phyloP scores from a whole-genome alignment of 1,140 invertebrate species.

The Galendromus occidentalis region DNA sequence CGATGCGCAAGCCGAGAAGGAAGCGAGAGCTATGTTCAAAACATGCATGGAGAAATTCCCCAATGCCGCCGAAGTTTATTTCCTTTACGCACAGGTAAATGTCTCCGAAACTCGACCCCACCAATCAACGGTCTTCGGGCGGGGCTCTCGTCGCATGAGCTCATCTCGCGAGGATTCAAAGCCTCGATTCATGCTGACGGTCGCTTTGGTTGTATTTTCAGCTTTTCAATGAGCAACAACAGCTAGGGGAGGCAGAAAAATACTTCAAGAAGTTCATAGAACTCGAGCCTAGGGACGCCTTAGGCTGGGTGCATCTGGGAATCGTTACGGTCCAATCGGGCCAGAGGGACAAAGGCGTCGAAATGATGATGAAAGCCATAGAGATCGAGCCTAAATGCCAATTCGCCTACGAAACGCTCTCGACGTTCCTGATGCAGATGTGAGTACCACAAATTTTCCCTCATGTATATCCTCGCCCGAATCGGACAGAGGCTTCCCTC shows the following conservation, averaged over 20 bases:
- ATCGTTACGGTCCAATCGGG: constrained; percentile 15
- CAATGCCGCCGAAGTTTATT: constrained; percentile 58
- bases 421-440: constrained; percentile 80
- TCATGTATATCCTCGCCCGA: too few species aligned
- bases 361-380: constrained; percentile 43
- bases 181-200: too few species aligned
- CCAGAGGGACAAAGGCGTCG: not conserved
- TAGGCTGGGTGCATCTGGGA: constrained; percentile 64
- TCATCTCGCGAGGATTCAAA: too few species aligned
- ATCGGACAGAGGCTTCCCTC: too few species aligned
- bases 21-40: constrained; percentile 48
- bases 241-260: constrained; percentile 56
- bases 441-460: constrained; percentile 34
- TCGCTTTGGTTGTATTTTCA: constrained; percentile 24
- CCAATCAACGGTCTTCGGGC: not conserved
- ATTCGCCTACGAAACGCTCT: constrained; percentile 81
- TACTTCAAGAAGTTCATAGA: constrained; percentile 58
- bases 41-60: constrained; percentile 54
- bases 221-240: constrained; percentile 53
- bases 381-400: constrained; percentile 73
- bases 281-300: constrained; percentile 63
- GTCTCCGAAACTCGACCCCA: too few species aligned
- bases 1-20: constrained; percentile 35
- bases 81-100: constrained; percentile 33
- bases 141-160: too few species aligned